Evolutionary conservation across 1,140 invertebrate species (phyloP).

Genomic region (Amphibalanus amphitrite): DNA sequence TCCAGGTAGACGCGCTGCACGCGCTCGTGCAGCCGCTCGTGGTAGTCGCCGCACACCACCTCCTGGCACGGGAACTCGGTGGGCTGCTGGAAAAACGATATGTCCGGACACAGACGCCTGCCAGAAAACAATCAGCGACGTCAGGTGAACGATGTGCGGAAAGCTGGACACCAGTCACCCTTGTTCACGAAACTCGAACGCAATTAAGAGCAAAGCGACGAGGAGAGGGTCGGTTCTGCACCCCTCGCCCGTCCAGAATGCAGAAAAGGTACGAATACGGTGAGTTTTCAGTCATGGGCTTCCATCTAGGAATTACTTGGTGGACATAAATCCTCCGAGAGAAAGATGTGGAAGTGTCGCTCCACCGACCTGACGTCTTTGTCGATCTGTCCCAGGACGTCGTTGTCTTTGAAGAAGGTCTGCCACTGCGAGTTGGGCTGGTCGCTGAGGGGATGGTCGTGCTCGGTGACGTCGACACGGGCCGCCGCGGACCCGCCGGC

Average conservation of each 20-base stretch:
- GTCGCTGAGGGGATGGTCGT: conserved; percentile 82
- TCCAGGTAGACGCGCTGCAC: too few species aligned
- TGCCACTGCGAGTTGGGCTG: conserved; percentile 89
- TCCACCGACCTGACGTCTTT: conserved; percentile 82
- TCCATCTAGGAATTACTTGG: conserved; percentile 4
- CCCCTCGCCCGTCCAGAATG: conserved; percentile 1
- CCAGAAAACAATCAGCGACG: conserved; percentile 17
- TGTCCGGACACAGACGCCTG: conserved; percentile 79
- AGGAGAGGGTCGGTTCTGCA: neutral
- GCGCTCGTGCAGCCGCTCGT: conserved; percentile 5
- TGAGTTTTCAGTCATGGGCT: too few species aligned
- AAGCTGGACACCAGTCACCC: neutral
- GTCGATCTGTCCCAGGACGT: conserved; percentile 78
- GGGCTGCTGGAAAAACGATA: conserved; percentile 89
- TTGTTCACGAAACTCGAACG: neutral
- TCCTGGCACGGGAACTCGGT: conserved; percentile 64
- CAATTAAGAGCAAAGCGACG: conserved; percentile 1
- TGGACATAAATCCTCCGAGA: too few species aligned
- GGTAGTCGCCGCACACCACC: conserved; percentile 29
- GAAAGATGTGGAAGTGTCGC: too few species aligned
- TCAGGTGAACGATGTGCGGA: neutral
- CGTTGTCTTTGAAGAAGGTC: conserved; percentile 87
- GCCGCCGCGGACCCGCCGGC: neutral
- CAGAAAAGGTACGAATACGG: too few species aligned
- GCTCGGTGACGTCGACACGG: neutral